Evolutionary conservation across 2,888 invertebrate genomes (phyloP).

Genomic region (Dasysyrphus albostriatus): DNA sequence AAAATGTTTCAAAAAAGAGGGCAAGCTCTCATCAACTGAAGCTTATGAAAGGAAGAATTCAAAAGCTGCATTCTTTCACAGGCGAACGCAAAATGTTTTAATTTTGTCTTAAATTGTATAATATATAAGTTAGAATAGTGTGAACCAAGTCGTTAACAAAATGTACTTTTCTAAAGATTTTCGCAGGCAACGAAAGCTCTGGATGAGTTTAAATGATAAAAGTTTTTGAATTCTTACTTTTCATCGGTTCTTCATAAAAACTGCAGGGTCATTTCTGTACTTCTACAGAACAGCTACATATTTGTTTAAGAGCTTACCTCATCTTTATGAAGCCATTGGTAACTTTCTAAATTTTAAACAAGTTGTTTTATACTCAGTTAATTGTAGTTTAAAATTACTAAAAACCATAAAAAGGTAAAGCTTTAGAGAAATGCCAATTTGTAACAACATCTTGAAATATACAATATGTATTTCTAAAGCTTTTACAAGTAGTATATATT

Average conservation of each 20-base stretch:
- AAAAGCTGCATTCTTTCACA: neutral
- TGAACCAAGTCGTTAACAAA: slow-evolving; percentile 1
- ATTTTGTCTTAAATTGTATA: neutral
- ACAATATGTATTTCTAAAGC: neutral
- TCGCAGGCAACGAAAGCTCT: neutral
- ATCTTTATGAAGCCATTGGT: neutral
- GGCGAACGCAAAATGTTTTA: neutral
- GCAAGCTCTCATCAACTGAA: neutral
- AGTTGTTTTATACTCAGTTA: neutral
- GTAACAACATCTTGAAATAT: neutral
- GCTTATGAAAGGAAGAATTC: neutral
- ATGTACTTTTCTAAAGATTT: neutral
- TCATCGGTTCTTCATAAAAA: neutral
- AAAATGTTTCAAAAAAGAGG: neutral
- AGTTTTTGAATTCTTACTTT: slow-evolving; percentile 4
- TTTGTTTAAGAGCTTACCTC: neutral
- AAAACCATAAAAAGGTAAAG: neutral
- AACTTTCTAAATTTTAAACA: neutral
- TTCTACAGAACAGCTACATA: neutral
- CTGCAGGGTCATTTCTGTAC: neutral
- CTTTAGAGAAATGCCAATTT: too few relatives aligned
- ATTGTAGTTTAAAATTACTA: neutral
- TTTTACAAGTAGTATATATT: neutral
- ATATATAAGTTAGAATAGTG: neutral
- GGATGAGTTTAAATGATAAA: neutral